Percentiles rank a stretch among this genome's conserved stretches.
phyloP scores from a whole-genome alignment of 2,888 invertebrate genomes.

The Cheiracanthium punctorium region DNA sequence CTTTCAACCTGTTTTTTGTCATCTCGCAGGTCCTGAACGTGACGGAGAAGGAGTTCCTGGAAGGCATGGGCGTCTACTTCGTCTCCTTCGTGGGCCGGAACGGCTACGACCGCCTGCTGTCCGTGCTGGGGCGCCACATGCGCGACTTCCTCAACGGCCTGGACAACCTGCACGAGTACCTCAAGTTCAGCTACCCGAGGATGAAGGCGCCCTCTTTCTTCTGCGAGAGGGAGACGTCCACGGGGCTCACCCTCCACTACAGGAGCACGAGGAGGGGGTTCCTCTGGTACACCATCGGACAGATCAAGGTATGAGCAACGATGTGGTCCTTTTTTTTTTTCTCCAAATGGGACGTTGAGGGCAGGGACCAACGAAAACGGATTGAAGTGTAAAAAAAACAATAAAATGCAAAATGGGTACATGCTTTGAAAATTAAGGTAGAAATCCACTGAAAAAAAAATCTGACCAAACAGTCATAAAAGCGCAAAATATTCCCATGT shows the following conservation, averaged over 20 bases:
- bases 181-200: slow-evolving; percentile 95
- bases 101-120: slow-evolving; percentile 93
- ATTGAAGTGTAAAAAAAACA: too few relatives aligned
- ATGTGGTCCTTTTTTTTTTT: too few relatives aligned
- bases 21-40: slow-evolving; percentile 85
- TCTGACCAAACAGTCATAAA: too few relatives aligned
- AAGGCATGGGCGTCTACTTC: slow-evolving; percentile 94
- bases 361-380: too few relatives aligned
- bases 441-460: too few relatives aligned
- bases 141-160: slow-evolving; percentile 94
- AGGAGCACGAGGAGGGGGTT: slow-evolving; percentile 94
- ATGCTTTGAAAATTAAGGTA: too few relatives aligned
- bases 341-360: too few relatives aligned
- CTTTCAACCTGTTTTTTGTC: too few relatives aligned
- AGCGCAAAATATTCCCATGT: too few relatives aligned
- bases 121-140: slow-evolving; percentile 89
- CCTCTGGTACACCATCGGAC: slow-evolving; percentile 97
- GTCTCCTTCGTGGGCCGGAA: slow-evolving; percentile 93
- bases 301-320: slow-evolving; percentile 84
- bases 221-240: slow-evolving; percentile 94
- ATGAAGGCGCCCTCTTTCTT: slow-evolving; percentile 95
- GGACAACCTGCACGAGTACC: slow-evolving; percentile 97
- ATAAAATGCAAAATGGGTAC: too few relatives aligned
- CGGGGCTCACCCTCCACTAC: slow-evolving; percentile 94
- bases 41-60: slow-evolving; percentile 91